Base-by-base conservation (phyloP, 2,797 vertebrate genomes). In the Sebastes trivittatus region DNA sequence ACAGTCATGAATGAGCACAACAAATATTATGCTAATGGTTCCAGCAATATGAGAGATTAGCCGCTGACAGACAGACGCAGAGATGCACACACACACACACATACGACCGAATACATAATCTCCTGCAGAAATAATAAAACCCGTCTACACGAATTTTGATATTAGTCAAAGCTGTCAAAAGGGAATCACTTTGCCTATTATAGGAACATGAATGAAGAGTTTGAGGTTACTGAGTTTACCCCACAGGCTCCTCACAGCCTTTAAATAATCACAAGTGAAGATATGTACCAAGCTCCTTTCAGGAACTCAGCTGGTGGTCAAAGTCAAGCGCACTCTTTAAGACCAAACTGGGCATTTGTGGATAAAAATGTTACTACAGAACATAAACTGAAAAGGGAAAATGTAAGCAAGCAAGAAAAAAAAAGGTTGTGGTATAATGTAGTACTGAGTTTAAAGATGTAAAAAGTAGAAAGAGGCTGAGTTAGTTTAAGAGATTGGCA, bases 291-390 rank as follows among this genome's bases (percentile, higher is more conserved):
- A 73, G 7, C 42, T 25, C 9, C 1, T 62, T 72, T 80, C 80
- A 82, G 70, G 55, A 72, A 6, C 79, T 77, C 82, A 87, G 84
- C 72, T 87, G 82, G 42, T 62, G 77, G 82, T 81, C 72, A 83
- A 86, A 91, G 72, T 69, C 77, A 74, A 72, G 55, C 3, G 2
- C 14, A 14, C 49, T 62, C 72, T 3, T 27, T 2, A 46, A 14
- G 67, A 65, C 29, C 68, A 70, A 7, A 52, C 38, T 6, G 42
- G 54, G 25, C 22, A 63, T 79, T 64, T 71, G 49, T 58, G 29
- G 65, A 61, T 71, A 49, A 59, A 75, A 70, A 76, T 29, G 46
- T 20, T 11, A 68, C 63, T 13, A 27, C 63, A 64, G 8, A 80
- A 80, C 32, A 73, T 20, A 20, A 84, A 75, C 36, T 78, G 27